Conservation (phyloP, 2,888 invertebrate genomes). For the Chelonus formosanus region DNA sequence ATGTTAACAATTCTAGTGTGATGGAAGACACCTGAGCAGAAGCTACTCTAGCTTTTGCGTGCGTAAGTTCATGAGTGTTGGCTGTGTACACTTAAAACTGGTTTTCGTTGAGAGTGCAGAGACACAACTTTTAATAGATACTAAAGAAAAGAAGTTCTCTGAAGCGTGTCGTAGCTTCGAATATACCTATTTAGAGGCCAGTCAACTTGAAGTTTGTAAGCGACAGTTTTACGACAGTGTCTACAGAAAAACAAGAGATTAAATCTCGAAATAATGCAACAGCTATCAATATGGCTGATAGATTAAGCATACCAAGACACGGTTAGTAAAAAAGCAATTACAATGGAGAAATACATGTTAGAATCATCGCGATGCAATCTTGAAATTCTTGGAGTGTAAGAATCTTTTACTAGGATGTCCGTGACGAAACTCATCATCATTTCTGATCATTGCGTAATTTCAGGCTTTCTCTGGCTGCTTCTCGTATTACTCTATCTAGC, state of each 20-base stretch:
- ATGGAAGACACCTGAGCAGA: no score
- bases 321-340: not conserved
- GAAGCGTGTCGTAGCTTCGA: constrained; percentile 1
- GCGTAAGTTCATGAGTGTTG: no score
- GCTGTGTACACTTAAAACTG: no score
- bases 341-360: constrained; percentile 7
- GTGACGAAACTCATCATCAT: constrained; percentile 22
- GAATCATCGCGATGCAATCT: constrained; percentile 7
- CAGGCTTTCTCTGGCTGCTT: constrained; percentile 18
- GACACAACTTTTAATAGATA: constrained; percentile 13
- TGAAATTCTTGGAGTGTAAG: not conserved
- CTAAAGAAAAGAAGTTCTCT: constrained; percentile 3
- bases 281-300: not conserved
- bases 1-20: no score
- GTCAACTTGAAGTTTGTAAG: constrained; percentile 1
- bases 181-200: not conserved
- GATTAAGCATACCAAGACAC: not conserved
- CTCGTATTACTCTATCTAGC: constrained; percentile 8
- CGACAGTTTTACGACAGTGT: not conserved
- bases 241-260: not conserved
- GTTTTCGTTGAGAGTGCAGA: not conserved
- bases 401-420: constrained; percentile 9
- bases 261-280: not conserved
- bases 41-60: no score
- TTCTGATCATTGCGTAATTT: constrained; percentile 24